Evolutionary conservation across 2,888 invertebrate species (phyloP), one percentile per base, ranked within the genome.

Genomic region (Drosophila paucipuncta): DNA sequence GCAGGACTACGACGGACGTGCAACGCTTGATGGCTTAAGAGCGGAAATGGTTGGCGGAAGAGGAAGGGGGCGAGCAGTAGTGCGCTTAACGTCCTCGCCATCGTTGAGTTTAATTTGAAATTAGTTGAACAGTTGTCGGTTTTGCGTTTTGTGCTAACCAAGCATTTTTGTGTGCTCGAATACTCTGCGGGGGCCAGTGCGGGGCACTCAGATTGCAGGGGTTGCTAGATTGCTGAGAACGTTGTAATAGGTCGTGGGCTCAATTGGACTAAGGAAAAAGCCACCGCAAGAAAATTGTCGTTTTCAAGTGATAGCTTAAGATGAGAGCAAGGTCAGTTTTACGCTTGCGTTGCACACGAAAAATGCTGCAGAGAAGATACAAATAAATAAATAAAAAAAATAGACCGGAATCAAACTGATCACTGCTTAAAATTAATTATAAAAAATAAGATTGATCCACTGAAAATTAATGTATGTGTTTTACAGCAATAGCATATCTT

Each of bases 61-160:
- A n/a, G 25, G 39, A 43, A 43, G 49, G 22, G 22, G n/a, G 22
- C 13, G 53, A 28, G 16, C 31, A 43, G 41, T 33, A 52, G 43
- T 41, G 55, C 67, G 67, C 66, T 59, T 61, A 69, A 66, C 52
- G 69, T 68, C 47, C 61, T 69, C 50, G 63, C 64, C 79, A 74
- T 77, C 84, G 71, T 84, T 79, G 80, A 84, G 82, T 83, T 84
- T 83, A 83, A 83, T 83, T 83, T 82, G 80, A 83, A 83, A 83
- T 83, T 83, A 83, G 83, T 85, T 83, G 82, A 83, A 81, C 85
- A 83, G 70, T 85, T 83, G 82, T 73, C 80, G 77, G 77, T 72
- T 74, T 67, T 66, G 65, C 55, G 68, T 71, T 83, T 83, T 84
- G 55, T 77, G 84, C 83, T 41, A 70, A 68, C 69, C 66, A 80